Conservation (phyloP, 1,140 invertebrate species). For the Drosophila melanogaster region DNA sequence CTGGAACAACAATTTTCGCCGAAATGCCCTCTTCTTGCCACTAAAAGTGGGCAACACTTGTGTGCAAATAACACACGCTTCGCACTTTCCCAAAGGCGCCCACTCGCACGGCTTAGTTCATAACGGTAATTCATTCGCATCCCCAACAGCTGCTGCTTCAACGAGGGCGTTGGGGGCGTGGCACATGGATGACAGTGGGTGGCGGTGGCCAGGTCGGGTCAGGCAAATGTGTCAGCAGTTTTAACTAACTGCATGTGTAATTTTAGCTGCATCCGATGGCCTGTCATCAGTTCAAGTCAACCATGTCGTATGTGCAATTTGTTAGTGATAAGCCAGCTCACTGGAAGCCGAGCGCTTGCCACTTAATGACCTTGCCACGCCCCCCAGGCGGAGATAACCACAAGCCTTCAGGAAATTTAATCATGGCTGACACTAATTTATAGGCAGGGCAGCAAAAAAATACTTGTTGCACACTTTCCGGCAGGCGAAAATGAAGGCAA, state of each 20-base stretch:
- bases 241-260: slow-evolving; percentile 60
- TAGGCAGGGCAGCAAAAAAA: slow-evolving; percentile 36
- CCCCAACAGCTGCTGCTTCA: slow-evolving; percentile 41
- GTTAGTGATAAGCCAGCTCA: slow-evolving; percentile 47
- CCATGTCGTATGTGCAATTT: slow-evolving; percentile 56
- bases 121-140: slow-evolving; percentile 67
- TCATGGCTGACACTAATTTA: slow-evolving; percentile 66
- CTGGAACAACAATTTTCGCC: no score
- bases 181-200: slow-evolving; percentile 1
- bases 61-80: slow-evolving; percentile 3
- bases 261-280: slow-evolving; percentile 61
- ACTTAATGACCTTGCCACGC: slow-evolving; percentile 48
- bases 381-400: slow-evolving; percentile 11
- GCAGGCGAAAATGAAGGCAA: slow-evolving; percentile 43
- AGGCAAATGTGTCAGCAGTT: slow-evolving; percentile 61
- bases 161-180: neutral
- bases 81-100: slow-evolving; percentile 20
- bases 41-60: neutral
- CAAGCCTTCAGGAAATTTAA: slow-evolving; percentile 37
- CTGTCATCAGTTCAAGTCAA: slow-evolving; percentile 69
- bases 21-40: neutral
- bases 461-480: slow-evolving; percentile 66
- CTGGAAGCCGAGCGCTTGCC: slow-evolving; percentile 4
- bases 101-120: slow-evolving; percentile 51
- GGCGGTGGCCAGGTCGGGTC: slow-evolving; percentile 3